Conservation (phyloP, 2,797 vertebrate genomes). For the Choloepus didactylus region DNA sequence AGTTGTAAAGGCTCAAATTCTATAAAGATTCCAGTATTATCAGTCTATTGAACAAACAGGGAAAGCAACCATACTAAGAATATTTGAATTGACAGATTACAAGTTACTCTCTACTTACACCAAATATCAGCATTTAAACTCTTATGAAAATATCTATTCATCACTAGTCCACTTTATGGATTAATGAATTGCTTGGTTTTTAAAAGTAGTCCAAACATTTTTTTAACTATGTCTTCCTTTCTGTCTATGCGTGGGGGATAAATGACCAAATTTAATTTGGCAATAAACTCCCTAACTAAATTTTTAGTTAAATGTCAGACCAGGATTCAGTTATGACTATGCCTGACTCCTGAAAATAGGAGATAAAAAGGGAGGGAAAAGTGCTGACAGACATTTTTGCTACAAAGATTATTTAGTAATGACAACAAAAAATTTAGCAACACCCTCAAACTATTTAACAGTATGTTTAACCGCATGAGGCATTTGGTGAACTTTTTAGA, state of each 20-base stretch:
- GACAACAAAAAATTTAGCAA: conserved; percentile 70
- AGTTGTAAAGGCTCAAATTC: conserved; percentile 82
- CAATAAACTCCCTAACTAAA: conserved; percentile 81
- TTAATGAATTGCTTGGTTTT: conserved; percentile 77
- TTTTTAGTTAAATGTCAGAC: conserved; percentile 76
- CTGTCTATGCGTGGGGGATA: conserved; percentile 32
- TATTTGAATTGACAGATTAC: conserved; percentile 68
- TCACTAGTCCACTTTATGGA: conserved; percentile 80
- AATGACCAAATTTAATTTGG: conserved; percentile 80
- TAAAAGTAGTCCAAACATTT: conserved; percentile 67
- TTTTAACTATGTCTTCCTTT: conserved; percentile 61
- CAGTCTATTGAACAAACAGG: conserved; percentile 76
- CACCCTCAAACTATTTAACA: conserved; percentile 67
- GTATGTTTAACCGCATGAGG: conserved; percentile 71
- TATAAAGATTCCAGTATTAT: conserved; percentile 82
- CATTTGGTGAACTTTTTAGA: conserved; percentile 77
- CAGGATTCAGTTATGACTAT: conserved; percentile 78
- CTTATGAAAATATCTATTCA: conserved; percentile 82
- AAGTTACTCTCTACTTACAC: conserved; percentile 76
- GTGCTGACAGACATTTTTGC: conserved; percentile 81
- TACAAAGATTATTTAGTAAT: conserved; percentile 81
- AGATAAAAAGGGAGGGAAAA: conserved; percentile 80
- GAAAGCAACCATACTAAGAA: conserved; percentile 69
- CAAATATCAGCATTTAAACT: conserved; percentile 84
- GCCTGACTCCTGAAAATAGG: conserved; percentile 86